A percentile compares a stretch with the other conserved stretches of the same genome.
Evolutionary conservation across 2,797 vertebrate genomes (phyloP).

Genomic region (Macropodus opercularis): DNA sequence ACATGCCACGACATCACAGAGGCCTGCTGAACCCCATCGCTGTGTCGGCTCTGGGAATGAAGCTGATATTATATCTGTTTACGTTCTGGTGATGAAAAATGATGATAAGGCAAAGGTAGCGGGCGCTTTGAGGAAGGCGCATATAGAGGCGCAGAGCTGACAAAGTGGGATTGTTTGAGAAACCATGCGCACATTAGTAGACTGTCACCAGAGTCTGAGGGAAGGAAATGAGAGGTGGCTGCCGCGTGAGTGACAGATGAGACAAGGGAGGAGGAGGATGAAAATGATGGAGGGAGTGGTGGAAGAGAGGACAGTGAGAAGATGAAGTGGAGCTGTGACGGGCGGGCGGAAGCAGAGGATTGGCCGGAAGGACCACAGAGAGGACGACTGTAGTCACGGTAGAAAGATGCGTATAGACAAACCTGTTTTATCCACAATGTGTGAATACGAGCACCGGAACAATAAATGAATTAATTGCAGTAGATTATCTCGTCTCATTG

Average conservation of each 20-base stretch:
- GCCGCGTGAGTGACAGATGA: constrained; percentile 52
- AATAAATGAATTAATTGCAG: too few species aligned
- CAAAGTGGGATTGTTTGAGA: constrained; percentile 28
- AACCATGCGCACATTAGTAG: constrained; percentile 13
- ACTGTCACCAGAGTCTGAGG: background rate
- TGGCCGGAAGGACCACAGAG: background rate
- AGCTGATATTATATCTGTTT: constrained; percentile 69
- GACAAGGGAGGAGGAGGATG: constrained; percentile 17
- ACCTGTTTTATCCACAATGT: too few species aligned
- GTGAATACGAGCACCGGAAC: too few species aligned
- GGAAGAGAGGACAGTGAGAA: constrained; percentile 41
- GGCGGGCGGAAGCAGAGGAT: constrained; percentile 16
- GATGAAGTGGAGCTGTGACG: constrained; percentile 24
- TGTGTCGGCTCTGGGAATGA: constrained; percentile 54
- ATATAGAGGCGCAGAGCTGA: constrained; percentile 27
- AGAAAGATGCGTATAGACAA: constrained; percentile 66
- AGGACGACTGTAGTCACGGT: too few species aligned
- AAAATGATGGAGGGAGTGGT: constrained; percentile 49
- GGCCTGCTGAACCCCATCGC: constrained; percentile 63
- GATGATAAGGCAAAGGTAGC: constrained; percentile 37
- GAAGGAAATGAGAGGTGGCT: constrained; percentile 13
- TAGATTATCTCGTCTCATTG: too few species aligned
- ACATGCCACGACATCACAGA: constrained; percentile 56
- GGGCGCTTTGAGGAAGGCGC: constrained; percentile 25
- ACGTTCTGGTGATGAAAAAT: constrained; percentile 62